Base-by-base conservation (phyloP, 2,888 invertebrate species). In the Drosophila phalerata region DNA sequence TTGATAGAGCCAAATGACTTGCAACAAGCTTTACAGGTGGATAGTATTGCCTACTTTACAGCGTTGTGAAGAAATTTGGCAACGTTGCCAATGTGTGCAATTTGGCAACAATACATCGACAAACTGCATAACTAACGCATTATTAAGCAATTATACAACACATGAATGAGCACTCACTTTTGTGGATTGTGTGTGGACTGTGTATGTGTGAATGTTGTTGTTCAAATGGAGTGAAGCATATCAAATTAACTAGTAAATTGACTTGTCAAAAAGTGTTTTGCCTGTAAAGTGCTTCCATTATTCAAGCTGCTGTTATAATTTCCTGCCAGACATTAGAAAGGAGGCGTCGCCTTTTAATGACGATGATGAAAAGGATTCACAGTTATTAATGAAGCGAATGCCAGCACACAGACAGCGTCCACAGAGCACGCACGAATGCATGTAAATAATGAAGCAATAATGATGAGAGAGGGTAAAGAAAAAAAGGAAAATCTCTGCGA, bases 241-340 rank as follows among this genome's bases (percentile, higher is more conserved):
- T 85, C 82, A 89, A 90, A 90, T 90, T 89, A 90, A 84, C 81
- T 85, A 79, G 76, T 77, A 85, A 90, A 90, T 90, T 90, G 91
- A 90, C 86, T 91, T 91, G 90, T 89, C 81, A 85, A 89, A 81
- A 78, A 78, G 79, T 64, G 72, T 69, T 67, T 56, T 62, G 55
- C 38, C n/a, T 30, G 55, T 8, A 55, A 69, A 69, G 67, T 40
- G 72, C 47, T 60, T 72, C 73, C 73, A 75, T 77, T 72, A 74
- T 77, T 71, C 64, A 73, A 57, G 55, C 40, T 52, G 45, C 45
- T 34, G 13, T 52, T 55, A 60, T 60, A 67, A 71, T 75, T 77
- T 71, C 64, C 72, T 76, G 76, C 51, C 73, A 56, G 67, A 45
- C 72, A 71, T 60, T 73, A 56, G 63, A 60, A 47, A 53, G 43